Percentiles rank a stretch among this genome's conserved stretches.
phyloP scores from a whole-genome alignment of 2,888 invertebrate genomes.

The Ophraella communa region DNA sequence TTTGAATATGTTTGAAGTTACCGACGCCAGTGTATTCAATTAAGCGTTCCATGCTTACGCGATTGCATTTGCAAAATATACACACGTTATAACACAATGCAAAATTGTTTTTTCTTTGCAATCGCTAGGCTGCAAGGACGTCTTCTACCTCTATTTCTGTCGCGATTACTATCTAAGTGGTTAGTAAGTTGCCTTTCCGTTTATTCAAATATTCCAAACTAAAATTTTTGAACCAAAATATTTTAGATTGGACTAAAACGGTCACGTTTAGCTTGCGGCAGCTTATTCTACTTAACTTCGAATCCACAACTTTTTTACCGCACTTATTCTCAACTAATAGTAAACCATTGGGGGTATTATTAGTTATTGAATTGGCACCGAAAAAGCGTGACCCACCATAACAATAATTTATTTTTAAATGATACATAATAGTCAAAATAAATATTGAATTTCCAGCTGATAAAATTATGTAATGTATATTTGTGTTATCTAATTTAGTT shows the following conservation, averaged over 20 bases:
- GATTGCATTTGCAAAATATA: conserved; percentile 30
- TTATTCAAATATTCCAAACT: background rate
- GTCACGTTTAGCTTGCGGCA: background rate
- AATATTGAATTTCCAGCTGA: background rate
- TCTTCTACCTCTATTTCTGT: conserved; percentile 3
- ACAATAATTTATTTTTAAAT: background rate
- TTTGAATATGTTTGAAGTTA: background rate
- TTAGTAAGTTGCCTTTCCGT: background rate
- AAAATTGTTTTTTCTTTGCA: background rate
- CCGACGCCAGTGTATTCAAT: background rate
- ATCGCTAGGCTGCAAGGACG: conserved; percentile 22
- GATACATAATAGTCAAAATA: background rate
- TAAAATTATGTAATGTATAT: background rate
- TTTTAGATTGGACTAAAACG: background rate
- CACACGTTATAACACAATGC: conserved; percentile 5
- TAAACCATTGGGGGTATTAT: background rate
- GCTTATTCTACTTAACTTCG: background rate
- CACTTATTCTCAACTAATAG: no score
- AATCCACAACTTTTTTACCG: no score
- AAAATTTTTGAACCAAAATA: background rate
- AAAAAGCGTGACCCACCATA: background rate
- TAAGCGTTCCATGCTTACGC: conserved; percentile 17
- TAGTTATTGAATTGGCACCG: background rate
- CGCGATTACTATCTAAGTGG: background rate
- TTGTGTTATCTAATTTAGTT: conserved; percentile 1